These are phyloP conservation scores for Spinibarbus caldwelli DNA, from an alignment of 2,797 vertebrate species.

Conservation along the genomic window DNA sequence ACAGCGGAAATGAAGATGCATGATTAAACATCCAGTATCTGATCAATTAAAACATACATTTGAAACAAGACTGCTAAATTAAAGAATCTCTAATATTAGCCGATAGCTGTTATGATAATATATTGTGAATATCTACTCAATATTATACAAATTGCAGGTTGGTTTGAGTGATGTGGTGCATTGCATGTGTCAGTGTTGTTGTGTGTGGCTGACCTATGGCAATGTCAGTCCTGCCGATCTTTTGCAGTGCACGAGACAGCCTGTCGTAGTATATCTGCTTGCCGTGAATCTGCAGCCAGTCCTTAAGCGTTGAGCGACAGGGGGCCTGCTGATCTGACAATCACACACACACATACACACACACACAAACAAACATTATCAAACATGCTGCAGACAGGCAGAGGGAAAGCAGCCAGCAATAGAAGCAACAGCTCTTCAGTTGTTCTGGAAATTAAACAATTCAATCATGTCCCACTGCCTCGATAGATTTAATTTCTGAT, in stretches of 20 bases:
- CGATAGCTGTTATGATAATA: neutral
- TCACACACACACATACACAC: slow-evolving; percentile 30
- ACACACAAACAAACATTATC: slow-evolving; percentile 31
- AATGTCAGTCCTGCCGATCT: slow-evolving; percentile 82
- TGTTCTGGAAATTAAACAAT: slow-evolving; percentile 57
- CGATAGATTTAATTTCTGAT: slow-evolving; percentile 32
- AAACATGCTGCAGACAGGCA: slow-evolving; percentile 11
- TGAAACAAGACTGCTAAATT: neutral
- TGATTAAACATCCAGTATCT: neutral
- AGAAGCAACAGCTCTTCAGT: slow-evolving; percentile 34
- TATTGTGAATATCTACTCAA: neutral
- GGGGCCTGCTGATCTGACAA: slow-evolving; percentile 63
- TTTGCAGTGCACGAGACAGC: slow-evolving; percentile 78
- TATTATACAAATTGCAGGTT: neutral
- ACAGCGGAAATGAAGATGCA: neutral
- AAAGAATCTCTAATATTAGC: neutral
- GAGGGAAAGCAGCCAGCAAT: slow-evolving; percentile 42
- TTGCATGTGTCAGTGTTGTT: slow-evolving; percentile 8
- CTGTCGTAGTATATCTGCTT: slow-evolving; percentile 80
- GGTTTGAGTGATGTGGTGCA: neutral
- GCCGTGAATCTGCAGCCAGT: slow-evolving; percentile 76
- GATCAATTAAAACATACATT: neutral
- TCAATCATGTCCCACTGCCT: slow-evolving; percentile 42
- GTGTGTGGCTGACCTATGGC: slow-evolving; percentile 74
- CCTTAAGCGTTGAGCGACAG: slow-evolving; percentile 75